phyloP scores from a whole-genome alignment of 2,797 vertebrate species.

The Toxotes lorentzi region DNA sequence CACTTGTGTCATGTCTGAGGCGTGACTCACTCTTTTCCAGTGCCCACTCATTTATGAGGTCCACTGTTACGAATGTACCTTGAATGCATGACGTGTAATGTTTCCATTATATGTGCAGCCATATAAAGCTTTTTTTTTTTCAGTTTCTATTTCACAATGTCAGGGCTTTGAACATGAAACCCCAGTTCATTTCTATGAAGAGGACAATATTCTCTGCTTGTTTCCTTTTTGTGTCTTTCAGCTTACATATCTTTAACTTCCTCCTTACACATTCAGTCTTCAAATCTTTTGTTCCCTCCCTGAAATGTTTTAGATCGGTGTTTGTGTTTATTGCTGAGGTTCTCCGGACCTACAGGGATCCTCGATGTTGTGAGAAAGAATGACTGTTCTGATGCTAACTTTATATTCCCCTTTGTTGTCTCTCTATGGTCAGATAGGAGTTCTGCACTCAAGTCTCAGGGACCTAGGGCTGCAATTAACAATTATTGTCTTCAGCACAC shows the following conservation, averaged over 20 bases:
- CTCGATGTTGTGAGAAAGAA: neutral
- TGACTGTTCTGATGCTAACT: neutral
- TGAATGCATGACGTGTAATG: neutral
- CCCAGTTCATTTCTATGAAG: neutral
- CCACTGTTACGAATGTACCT: constrained; percentile 3
- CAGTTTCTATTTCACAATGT: neutral
- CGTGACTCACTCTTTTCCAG: constrained; percentile 64
- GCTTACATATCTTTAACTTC: neutral
- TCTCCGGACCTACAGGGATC: neutral
- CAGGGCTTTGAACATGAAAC: neutral
- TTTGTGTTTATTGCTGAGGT: neutral
- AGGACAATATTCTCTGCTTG: neutral
- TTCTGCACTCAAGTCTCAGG: neutral
- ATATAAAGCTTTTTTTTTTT: neutral
- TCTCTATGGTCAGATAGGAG: neutral
- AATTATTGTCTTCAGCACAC: neutral
- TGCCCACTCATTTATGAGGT: constrained; percentile 49
- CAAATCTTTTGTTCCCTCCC: neutral
- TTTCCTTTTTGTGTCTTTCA: neutral
- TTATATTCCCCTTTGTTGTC: neutral
- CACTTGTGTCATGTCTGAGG: constrained; percentile 39
- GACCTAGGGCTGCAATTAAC: neutral
- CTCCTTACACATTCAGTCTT: constrained; percentile 1
- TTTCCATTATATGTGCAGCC: constrained; percentile 25
- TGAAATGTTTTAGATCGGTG: neutral